These are phyloP conservation scores for Urosaurus nigricauda DNA, from an alignment of 2,797 vertebrate species.

Conservation along the genomic window DNA sequence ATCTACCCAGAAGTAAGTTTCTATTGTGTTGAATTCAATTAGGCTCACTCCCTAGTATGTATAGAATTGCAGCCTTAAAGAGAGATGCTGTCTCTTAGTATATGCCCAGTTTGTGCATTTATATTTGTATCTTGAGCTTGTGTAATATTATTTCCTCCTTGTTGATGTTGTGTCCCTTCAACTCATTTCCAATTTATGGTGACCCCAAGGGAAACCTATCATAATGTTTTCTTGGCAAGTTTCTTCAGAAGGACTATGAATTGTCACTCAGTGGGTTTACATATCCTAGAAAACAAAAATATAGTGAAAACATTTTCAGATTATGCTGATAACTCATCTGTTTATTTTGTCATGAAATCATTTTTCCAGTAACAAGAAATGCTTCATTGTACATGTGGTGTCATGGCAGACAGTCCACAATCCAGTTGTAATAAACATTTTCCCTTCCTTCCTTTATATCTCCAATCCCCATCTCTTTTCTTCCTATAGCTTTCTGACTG, in stretches of 20 bases:
- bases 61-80: not conserved
- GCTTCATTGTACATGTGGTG: not conserved
- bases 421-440: not conserved
- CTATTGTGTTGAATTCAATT: not conserved
- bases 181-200: too few relatives aligned
- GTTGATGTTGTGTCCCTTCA: too few relatives aligned
- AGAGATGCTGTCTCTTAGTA: not conserved
- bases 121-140: not conserved
- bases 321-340: not conserved
- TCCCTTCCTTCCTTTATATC: not conserved
- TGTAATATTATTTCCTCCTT: not conserved
- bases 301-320: not conserved
- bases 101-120: conserved; percentile 4
- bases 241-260: too few relatives aligned
- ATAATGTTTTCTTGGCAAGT: too few relatives aligned
- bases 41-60: not conserved
- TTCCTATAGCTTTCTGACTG: not conserved
- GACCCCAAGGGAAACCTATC: too few relatives aligned
- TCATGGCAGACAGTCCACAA: too few relatives aligned
- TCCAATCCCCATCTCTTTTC: not conserved
- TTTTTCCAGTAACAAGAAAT: not conserved
- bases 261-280: too few relatives aligned
- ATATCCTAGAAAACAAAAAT: not conserved
- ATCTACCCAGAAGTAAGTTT: not conserved
- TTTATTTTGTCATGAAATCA: not conserved